Conservation (phyloP, 2,113 vertebrate species). For the Castor canadensis region DNA sequence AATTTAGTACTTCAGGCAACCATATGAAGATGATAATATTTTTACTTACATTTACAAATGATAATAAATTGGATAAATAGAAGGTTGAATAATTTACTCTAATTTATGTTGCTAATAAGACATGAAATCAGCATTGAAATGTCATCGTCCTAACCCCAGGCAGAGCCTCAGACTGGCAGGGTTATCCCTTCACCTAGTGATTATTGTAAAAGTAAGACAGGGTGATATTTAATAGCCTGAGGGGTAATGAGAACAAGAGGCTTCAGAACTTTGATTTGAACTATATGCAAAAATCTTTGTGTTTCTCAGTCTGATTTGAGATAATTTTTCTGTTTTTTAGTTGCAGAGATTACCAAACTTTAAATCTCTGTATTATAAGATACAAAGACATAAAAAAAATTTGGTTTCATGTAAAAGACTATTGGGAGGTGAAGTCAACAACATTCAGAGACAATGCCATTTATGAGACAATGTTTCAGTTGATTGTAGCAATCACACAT, state of each 20-base stretch:
- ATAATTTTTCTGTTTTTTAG: background rate
- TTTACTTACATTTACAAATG: background rate
- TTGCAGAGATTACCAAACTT: too few species aligned
- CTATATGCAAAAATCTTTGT: background rate
- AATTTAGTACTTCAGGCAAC: background rate
- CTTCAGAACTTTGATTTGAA: conserved; percentile 8
- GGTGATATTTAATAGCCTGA: background rate
- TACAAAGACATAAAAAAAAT: background rate
- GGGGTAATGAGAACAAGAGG: background rate
- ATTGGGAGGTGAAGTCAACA: background rate
- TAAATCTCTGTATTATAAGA: too few species aligned
- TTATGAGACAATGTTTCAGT: background rate
- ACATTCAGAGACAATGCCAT: background rate
- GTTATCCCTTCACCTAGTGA: background rate
- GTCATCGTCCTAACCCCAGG: background rate
- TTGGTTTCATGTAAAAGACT: background rate
- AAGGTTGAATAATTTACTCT: background rate
- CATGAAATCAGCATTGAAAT: background rate
- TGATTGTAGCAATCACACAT: background rate
- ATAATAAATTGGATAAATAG: background rate
- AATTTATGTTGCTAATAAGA: background rate
- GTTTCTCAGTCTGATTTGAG: background rate
- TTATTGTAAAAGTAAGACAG: background rate
- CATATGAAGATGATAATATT: background rate
- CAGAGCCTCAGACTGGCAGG: background rate